Evolutionary conservation across 2,113 vertebrate species (phyloP), one percentile per base, ranked within the genome.

Genomic region (Hiodon alosoides): DNA sequence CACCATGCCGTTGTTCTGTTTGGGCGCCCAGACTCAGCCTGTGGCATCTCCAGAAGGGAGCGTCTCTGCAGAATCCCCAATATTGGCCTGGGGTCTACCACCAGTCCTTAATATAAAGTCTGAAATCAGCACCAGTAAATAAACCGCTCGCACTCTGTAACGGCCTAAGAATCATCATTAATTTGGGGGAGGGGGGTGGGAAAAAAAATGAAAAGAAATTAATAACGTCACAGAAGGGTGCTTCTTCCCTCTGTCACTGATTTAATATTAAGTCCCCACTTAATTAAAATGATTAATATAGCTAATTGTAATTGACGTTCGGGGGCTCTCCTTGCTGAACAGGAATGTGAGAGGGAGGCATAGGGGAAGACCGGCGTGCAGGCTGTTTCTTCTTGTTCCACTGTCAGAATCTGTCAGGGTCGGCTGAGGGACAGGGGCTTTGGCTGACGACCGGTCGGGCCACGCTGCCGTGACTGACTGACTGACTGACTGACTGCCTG

Each of bases 241-340:
- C 85, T 79, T 84, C 84, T 72, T 79, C 83, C 84, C 81, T 77
- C 84, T 78, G 83, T 81, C 83, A 78, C 81, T 81, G 80, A 90
- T 90, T 92, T 90, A 81, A 85, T 85, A 89, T 89, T 89, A 90
- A 89, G 87, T 90, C 87, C 90, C 84, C 91, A 84, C 86, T 91
- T 91, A 88, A 91, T 92, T 92, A 90, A 86, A 86, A 91, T 89
- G 85, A 89, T 84, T 88, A 89, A 89, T 90, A 90, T 85, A 89
- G 83, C 86, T 89, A 89, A 90, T 89, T 91, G 87, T 86, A 89
- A 90, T 87, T 90, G 85, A 86, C 85, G 76, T 87, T 85, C 85
- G 31, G 51, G 55, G 62, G 58, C 79, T 74, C 71, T 77, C 67
- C 59, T 71, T 13, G 59, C 72, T 73, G 31, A 80, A 72, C 62